A percentile compares a stretch with the other conserved stretches of the same genome.
These are phyloP conservation scores for Baccha elongata DNA, from an alignment of 2,888 invertebrate species.

Conservation along the genomic window DNA sequence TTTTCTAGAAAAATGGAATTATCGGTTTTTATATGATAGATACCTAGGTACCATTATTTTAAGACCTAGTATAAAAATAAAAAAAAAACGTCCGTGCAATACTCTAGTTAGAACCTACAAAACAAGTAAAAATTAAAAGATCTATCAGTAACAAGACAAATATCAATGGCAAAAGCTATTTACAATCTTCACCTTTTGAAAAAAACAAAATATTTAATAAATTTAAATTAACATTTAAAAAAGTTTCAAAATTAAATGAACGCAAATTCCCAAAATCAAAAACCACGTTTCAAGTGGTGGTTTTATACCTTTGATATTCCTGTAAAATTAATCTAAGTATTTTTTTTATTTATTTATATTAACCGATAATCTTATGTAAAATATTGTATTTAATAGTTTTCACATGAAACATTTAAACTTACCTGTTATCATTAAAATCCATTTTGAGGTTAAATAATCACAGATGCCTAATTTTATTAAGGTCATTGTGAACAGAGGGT, in stretches of 20 bases:
- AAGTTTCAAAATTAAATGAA: constrained; percentile 25
- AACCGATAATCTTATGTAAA: constrained; percentile 23
- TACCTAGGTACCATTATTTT: too few species aligned
- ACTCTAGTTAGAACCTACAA: too few species aligned
- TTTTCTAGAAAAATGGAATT: too few species aligned
- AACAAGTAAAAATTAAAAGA: too few species aligned
- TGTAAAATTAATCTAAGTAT: constrained; percentile 52
- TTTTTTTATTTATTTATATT: constrained; percentile 28
- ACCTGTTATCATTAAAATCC: constrained; percentile 80
- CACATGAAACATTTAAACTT: constrained; percentile 73
- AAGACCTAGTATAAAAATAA: too few species aligned
- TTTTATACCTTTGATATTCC: constrained; percentile 63
- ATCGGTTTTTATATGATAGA: too few species aligned
- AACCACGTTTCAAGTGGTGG: constrained; percentile 49
- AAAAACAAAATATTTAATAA: neutral
- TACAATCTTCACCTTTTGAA: constrained; percentile 1
- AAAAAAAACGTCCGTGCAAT: too few species aligned
- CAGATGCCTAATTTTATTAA: constrained; percentile 61
- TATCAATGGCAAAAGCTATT: constrained; percentile 9
- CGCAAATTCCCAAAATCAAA: constrained; percentile 37
- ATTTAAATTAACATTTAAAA: constrained; percentile 5
- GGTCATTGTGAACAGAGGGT: constrained; percentile 50
- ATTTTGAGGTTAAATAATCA: constrained; percentile 74
- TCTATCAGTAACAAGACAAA: neutral
- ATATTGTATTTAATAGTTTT: neutral